Percentiles rank a stretch among this genome's conserved stretches.
Conservation (phyloP, 2,888 invertebrate species). For the Acanthoscelides obtectus region DNA sequence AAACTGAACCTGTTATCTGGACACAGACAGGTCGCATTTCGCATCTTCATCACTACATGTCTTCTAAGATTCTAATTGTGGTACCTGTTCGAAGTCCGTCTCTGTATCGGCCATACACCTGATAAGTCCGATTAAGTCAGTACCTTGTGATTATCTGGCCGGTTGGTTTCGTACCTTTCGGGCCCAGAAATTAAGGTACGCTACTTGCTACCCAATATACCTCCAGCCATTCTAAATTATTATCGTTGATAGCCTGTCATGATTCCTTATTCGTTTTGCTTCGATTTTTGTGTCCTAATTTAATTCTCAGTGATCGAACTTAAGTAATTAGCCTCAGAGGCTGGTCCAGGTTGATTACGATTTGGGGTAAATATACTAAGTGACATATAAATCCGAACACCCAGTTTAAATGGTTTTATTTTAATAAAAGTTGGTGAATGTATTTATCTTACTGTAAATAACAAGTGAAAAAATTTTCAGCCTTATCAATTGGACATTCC, state of each 20-base stretch:
- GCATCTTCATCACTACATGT: too few species aligned
- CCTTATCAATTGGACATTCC: too few species aligned
- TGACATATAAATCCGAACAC: too few species aligned
- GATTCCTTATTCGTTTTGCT: not conserved
- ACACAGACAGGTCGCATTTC: too few species aligned
- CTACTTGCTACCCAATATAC: not conserved
- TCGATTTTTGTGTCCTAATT: not conserved
- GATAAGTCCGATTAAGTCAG: not conserved
- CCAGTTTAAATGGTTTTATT: too few species aligned
- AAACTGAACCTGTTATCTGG: too few species aligned
- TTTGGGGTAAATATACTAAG: too few species aligned
- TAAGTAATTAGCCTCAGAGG: not conserved
- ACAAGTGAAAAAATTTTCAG: too few species aligned
- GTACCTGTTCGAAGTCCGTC: not conserved
- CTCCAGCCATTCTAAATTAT: not conserved
- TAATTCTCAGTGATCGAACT: not conserved
- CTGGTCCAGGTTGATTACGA: not conserved
- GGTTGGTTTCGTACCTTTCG: not conserved
- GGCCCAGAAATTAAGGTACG: not conserved
- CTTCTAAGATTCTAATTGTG: too few species aligned
- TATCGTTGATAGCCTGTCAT: not conserved
- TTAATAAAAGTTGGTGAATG: too few species aligned
- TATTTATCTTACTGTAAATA: too few species aligned
- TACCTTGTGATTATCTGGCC: not conserved
- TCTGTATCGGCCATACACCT: not conserved